Evolutionary conservation across 2,113 vertebrate species (phyloP).

Genomic region (Oenanthe melanoleuca): DNA sequence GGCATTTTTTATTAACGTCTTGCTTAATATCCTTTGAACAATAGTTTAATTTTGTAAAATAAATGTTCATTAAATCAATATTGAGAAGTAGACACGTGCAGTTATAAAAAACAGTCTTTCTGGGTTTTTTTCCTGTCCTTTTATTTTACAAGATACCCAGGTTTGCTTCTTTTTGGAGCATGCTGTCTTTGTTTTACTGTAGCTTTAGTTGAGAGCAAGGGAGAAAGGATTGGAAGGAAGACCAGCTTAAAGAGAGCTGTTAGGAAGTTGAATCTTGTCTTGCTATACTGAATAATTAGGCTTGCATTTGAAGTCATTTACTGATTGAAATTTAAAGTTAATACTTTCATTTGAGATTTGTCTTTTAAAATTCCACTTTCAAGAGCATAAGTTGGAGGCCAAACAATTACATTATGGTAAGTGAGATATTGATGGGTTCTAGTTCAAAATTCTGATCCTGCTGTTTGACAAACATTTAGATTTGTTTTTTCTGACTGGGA

Average conservation of each 20-base stretch:
- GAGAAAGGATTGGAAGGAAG: not conserved
- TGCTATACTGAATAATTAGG: not conserved
- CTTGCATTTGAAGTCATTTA: not conserved
- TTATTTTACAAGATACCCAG: not conserved
- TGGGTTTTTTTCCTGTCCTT: not conserved
- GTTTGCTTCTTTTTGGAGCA: not conserved
- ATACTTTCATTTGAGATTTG: not conserved
- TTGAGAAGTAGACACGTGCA: not conserved
- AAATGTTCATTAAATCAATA: not conserved
- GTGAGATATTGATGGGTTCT: not conserved
- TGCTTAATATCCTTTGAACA: not conserved
- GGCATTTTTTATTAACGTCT: not conserved
- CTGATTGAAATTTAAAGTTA: not conserved
- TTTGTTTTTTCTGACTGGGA: not conserved
- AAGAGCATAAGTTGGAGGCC: not conserved
- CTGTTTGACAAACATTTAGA: not conserved
- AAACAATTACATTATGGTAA: not conserved
- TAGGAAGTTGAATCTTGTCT: not conserved
- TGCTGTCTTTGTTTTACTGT: not conserved
- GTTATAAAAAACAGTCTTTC: not conserved
- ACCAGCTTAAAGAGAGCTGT: not conserved
- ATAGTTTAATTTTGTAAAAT: not conserved
- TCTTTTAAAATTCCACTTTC: not conserved
- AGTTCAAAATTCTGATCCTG: not conserved
- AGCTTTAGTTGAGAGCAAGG: not conserved